These are phyloP conservation scores for Leguminivora glycinivorella DNA, from an alignment of 1,140 invertebrate species.

Conservation along the genomic window DNA sequence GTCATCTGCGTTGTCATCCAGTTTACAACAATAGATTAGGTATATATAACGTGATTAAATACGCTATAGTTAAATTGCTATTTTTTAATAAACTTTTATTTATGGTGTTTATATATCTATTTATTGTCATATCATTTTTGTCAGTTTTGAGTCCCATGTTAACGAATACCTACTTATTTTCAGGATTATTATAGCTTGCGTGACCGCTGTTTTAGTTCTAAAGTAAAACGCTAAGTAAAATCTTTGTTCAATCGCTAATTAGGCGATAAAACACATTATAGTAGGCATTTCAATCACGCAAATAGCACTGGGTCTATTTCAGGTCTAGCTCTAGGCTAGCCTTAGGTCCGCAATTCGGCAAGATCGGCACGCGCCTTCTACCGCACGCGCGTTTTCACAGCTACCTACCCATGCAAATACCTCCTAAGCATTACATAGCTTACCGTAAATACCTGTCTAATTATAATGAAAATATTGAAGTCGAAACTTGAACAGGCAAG, in stretches of 20 bases:
- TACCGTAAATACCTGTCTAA: no score
- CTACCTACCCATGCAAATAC: neutral
- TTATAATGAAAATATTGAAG: slow-evolving; percentile 1
- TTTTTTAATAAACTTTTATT: no score
- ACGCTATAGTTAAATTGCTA: neutral
- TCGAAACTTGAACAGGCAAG: neutral
- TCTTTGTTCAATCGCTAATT: neutral
- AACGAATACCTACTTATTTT: neutral
- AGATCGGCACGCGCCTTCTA: neutral
- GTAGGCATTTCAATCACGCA: neutral
- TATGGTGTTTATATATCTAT: no score
- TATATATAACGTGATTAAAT: slow-evolving; percentile 4
- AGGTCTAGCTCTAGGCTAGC: no score
- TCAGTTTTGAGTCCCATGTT: neutral
- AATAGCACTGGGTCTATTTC: neutral
- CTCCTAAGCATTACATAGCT: no score
- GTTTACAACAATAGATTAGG: no score
- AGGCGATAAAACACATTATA: slow-evolving; percentile 10
- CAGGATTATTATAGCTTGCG: neutral
- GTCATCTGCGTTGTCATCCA: no score
- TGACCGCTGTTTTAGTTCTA: neutral
- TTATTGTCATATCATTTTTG: no score
- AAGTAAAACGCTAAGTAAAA: slow-evolving; percentile 8
- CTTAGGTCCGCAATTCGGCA: neutral
- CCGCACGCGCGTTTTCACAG: neutral